Evolutionary conservation across 2,797 vertebrate genomes (phyloP), one percentile per base, ranked within the genome.

Genomic region (Pipistrellus nathusii): DNA sequence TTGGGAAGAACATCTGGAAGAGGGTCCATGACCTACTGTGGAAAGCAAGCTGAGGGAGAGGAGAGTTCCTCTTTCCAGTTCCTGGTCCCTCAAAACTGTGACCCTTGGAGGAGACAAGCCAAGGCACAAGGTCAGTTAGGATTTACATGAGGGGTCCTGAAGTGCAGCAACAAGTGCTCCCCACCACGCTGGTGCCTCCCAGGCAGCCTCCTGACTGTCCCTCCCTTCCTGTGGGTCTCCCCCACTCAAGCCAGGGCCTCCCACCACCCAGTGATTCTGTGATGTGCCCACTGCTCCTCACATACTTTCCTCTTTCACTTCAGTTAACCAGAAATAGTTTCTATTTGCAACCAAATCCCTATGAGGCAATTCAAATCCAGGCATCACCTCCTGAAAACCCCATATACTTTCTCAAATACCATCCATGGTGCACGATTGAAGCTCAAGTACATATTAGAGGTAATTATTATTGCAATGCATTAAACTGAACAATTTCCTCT

Each of bases 311-410:
- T 57, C n/a, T 90, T 81, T 27, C 77, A 75, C 48, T 68, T 48
- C 71, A 81, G 10, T 68, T 85, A 91, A 48, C 55, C 71, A 66
- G 53, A 77, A 81, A 71, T 8, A 15, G 11, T 59, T 91, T 85
- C 14, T 86, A 21, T 87, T 86, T 64, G 64, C 71, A 83, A 75
- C 57, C 71, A 94, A 89, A 83, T 83, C 20, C 11, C 69, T 32
- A 62, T 3, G 17, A 80, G 76, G n/a, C 35, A 89, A 86, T 55
- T 94, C 81, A 72, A 89, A 88, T 41, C 30, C 83, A 66, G 59
- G 18, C 30, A 44, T 59, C 38, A 85, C 80, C 81, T 88, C 59
- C 59, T 88, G 62, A 90, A 90, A 94, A 62, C 41, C 1, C 17
- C 57, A 18, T 25, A 27, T 83, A 35, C 8, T 72, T 92, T 90